These are phyloP conservation scores for Hofmannophila pseudospretella DNA, from an alignment of 2,888 invertebrate genomes.

Conservation along the genomic window DNA sequence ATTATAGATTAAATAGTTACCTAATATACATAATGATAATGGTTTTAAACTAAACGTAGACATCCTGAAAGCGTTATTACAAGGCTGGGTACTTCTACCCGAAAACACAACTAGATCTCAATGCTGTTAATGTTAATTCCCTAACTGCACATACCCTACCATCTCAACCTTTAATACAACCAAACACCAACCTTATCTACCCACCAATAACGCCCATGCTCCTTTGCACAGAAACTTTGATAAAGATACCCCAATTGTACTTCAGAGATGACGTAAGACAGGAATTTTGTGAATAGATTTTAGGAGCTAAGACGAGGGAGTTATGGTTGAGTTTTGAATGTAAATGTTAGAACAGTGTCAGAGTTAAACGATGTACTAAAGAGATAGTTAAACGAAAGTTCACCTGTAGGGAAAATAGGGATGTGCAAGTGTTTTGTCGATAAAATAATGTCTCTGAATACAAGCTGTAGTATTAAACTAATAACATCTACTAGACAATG, in stretches of 20 bases:
- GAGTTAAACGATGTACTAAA: conserved; percentile 44
- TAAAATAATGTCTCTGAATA: no score
- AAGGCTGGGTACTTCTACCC: background rate
- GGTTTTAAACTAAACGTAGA: no score
- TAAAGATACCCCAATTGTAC: conserved; percentile 13
- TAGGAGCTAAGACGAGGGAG: background rate
- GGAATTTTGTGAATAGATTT: background rate
- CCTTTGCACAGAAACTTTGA: conserved; percentile 5
- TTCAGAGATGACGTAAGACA: conserved; percentile 11
- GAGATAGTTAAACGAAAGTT: conserved; percentile 54
- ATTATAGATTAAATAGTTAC: no score
- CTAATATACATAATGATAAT: no score
- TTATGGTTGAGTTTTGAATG: conserved; percentile 16
- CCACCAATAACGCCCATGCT: background rate
- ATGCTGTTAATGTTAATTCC: conserved; percentile 10
- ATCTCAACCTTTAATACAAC: background rate
- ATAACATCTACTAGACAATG: no score
- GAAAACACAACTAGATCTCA: conserved; percentile 1
- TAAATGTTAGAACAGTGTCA: conserved; percentile 18
- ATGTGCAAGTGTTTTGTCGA: conserved; percentile 15
- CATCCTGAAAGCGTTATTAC: no score
- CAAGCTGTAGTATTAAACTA: no score
- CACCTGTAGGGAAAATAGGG: conserved; percentile 36
- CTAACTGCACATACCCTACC: conserved; percentile 1
- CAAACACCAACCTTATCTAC: conserved; percentile 1